phyloP scores from a whole-genome alignment of 2,888 invertebrate genomes.

The Volucella zonaria region DNA sequence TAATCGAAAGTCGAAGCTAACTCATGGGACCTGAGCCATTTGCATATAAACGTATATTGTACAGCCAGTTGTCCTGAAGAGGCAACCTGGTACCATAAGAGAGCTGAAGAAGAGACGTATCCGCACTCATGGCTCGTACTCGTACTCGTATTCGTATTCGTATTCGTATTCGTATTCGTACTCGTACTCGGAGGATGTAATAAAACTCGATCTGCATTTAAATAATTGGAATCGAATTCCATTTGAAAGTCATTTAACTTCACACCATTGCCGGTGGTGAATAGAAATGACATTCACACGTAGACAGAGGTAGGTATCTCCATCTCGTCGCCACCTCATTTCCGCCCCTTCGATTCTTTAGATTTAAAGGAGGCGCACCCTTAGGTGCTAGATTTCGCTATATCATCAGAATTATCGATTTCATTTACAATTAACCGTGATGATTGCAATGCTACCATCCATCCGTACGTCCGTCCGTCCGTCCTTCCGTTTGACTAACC shows the following conservation, averaged over 20 bases:
- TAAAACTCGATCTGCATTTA: slow-evolving; percentile 74
- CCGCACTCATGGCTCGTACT: no score
- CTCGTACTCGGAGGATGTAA: slow-evolving; percentile 61
- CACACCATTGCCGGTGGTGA: slow-evolving; percentile 71
- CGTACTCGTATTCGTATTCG: no score
- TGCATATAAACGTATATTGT: slow-evolving; percentile 29
- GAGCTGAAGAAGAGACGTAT: not conserved
- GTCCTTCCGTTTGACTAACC: no score
- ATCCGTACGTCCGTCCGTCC: not conserved
- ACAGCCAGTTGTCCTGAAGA: slow-evolving; percentile 10
- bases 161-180: no score
- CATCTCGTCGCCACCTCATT: not conserved
- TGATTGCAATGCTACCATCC: slow-evolving; percentile 62
- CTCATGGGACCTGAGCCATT: slow-evolving; percentile 20
- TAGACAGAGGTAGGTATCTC: slow-evolving; percentile 24
- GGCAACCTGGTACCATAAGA: slow-evolving; percentile 8
- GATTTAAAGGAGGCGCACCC: not conserved
- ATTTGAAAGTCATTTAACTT: slow-evolving; percentile 74
- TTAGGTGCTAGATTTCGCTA: slow-evolving; percentile 33
- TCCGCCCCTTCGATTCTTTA: no score
- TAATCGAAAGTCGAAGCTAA: slow-evolving; percentile 32
- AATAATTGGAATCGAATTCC: slow-evolving; percentile 74
- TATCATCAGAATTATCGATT: slow-evolving; percentile 72
- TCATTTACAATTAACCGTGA: slow-evolving; percentile 72
- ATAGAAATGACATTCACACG: slow-evolving; percentile 73